Percentiles rank a stretch among this genome's conserved stretches.
Conservation (phyloP, 2,888 invertebrate genomes). For the Cheilosia urbana region DNA sequence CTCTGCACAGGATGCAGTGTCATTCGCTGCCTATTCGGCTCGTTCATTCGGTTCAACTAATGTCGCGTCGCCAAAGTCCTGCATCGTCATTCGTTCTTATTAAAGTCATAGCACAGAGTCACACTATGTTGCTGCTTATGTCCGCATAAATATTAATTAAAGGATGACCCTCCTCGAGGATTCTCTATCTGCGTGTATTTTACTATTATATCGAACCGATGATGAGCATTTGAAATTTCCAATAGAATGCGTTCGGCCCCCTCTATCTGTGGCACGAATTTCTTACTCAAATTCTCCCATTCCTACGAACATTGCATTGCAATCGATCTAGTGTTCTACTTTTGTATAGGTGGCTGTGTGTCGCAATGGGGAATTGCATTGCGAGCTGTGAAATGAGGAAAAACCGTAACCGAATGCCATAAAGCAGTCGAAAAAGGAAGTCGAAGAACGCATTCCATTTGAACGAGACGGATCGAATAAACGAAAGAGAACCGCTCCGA, state of each 20-base stretch:
- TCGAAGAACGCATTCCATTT: slow-evolving; percentile 52
- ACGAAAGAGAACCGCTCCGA: slow-evolving; percentile 28
- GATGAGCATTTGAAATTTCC: slow-evolving; percentile 51
- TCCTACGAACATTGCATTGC: slow-evolving; percentile 15
- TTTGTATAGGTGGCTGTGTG: slow-evolving; percentile 35
- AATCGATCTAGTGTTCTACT: slow-evolving; percentile 60
- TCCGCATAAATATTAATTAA: slow-evolving; percentile 55
- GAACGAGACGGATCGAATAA: slow-evolving; percentile 59
- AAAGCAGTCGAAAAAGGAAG: slow-evolving; percentile 35
- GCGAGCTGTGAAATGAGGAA: slow-evolving; percentile 38
- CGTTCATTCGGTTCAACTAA: slow-evolving; percentile 7
- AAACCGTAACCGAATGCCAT: slow-evolving; percentile 51
- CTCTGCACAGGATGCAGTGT: slow-evolving; percentile 38
- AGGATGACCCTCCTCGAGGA: slow-evolving; percentile 33
- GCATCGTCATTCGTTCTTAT: slow-evolving; percentile 25
- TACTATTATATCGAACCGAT: slow-evolving; percentile 18
- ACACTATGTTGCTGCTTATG: slow-evolving; percentile 9
- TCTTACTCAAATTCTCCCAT: slow-evolving; percentile 61
- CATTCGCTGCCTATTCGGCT: slow-evolving; percentile 31
- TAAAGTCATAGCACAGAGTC: slow-evolving; percentile 17
- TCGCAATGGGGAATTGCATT: slow-evolving; percentile 56
- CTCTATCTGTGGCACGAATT: slow-evolving; percentile 5
- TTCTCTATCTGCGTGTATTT: slow-evolving; percentile 16
- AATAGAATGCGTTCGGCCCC: slow-evolving; percentile 36
- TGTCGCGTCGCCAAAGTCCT: slow-evolving; percentile 5